Percentiles rank a stretch among this genome's conserved stretches.
These are phyloP conservation scores for Bombyx huttoni DNA, from an alignment of 2,888 invertebrate genomes.

Conservation along the genomic window DNA sequence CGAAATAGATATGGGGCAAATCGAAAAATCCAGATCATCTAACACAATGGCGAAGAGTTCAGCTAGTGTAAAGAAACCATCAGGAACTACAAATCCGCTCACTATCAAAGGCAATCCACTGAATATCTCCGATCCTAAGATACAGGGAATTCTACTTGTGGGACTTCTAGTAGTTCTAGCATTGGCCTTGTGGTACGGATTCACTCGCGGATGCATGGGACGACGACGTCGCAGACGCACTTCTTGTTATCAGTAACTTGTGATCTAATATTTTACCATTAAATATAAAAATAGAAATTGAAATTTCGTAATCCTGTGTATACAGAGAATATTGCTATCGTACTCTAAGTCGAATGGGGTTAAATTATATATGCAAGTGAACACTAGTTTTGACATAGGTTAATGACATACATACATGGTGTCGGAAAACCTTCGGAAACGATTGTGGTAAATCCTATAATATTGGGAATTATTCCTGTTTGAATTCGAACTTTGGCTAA, in stretches of 20 bases:
- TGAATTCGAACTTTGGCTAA: no score
- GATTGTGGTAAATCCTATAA: no score
- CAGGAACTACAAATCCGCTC: slow-evolving; percentile 1
- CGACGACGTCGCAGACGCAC: slow-evolving; percentile 23
- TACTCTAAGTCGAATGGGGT: background rate
- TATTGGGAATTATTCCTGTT: no score
- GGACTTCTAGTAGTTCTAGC: slow-evolving; percentile 27
- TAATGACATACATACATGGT: no score
- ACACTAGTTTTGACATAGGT: no score
- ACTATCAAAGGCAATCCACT: background rate
- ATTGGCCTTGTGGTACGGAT: slow-evolving; percentile 33
- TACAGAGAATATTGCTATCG: background rate
- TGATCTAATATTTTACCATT: no score
- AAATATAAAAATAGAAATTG: background rate
- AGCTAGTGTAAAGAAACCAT: slow-evolving; percentile 14
- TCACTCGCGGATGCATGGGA: slow-evolving; percentile 24
- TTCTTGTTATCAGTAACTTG: slow-evolving; percentile 10
- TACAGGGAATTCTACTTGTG: slow-evolving; percentile 27
- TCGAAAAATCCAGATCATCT: slow-evolving; percentile 17
- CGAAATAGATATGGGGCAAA: slow-evolving; percentile 23
- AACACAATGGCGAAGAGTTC: slow-evolving; percentile 21
- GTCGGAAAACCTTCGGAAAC: no score
- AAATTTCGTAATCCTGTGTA: background rate
- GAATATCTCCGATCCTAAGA: slow-evolving; percentile 23
- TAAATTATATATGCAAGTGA: no score